Percentiles rank a stretch among this genome's conserved stretches.
These are phyloP conservation scores for Toxostoma redivivum DNA, from an alignment of 2,113 vertebrate genomes.

Conservation along the genomic window DNA sequence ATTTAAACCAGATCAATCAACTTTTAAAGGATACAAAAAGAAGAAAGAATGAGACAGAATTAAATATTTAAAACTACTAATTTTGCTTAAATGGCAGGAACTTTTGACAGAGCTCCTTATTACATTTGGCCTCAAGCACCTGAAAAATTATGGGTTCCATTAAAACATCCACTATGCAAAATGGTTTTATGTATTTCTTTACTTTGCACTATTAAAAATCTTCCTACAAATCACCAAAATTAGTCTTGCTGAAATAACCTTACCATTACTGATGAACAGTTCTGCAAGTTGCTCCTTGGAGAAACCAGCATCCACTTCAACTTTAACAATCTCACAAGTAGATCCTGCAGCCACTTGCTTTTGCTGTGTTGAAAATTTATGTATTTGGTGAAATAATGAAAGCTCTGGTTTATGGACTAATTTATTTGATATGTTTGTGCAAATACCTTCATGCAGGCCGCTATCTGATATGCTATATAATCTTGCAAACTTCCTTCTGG, in stretches of 20 bases:
- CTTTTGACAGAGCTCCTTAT: background rate
- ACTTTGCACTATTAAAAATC: background rate
- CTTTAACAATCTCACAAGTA: constrained; percentile 84
- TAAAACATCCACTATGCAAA: background rate
- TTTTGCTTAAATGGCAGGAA: background rate
- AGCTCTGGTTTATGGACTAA: background rate
- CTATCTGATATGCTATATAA: constrained; percentile 83
- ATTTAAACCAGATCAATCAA: background rate
- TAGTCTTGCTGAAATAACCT: constrained; percentile 15
- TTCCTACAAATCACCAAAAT: background rate
- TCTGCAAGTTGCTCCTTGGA: constrained; percentile 90
- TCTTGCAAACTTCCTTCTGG: constrained; percentile 94
- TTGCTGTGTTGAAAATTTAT: constrained; percentile 71
- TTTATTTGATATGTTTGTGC: background rate
- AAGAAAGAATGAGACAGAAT: background rate
- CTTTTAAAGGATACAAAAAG: background rate
- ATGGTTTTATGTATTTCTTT: background rate
- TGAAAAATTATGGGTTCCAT: background rate
- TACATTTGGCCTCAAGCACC: background rate
- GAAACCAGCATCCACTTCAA: constrained; percentile 84
- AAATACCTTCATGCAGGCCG: constrained; percentile 84
- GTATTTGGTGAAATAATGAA: background rate
- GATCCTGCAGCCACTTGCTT: constrained; percentile 83
- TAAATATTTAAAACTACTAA: background rate
- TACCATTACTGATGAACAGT: constrained; percentile 88